Conservation (phyloP, 2,888 invertebrate species). For the Drosophila yooni region DNA sequence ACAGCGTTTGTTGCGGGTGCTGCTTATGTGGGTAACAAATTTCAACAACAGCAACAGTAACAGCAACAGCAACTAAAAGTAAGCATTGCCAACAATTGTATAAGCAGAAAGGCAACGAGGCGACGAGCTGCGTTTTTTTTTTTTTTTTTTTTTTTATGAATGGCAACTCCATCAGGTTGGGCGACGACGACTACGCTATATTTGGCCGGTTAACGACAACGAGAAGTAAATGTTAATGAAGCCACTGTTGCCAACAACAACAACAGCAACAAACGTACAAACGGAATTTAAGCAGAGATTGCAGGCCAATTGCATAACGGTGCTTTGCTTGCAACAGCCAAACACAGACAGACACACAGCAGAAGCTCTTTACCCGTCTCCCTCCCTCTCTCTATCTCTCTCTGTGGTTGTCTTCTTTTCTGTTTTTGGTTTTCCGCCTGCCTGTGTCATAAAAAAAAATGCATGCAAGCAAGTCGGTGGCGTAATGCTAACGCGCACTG, state of each 20-base stretch:
- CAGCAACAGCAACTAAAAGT: slow-evolving; percentile 8
- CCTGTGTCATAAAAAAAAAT: slow-evolving; percentile 6
- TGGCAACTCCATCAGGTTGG: slow-evolving; percentile 53
- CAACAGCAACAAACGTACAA: slow-evolving; percentile 41
- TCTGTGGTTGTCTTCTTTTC: slow-evolving; percentile 38
- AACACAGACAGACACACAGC: slow-evolving; percentile 16
- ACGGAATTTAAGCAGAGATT: slow-evolving; percentile 62
- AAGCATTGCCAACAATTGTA: slow-evolving; percentile 48
- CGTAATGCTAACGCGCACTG: slow-evolving; percentile 28
- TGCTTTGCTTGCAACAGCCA: slow-evolving; percentile 55
- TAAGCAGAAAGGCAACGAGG: slow-evolving; percentile 42
- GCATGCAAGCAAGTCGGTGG: slow-evolving; percentile 19
- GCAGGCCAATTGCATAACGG: slow-evolving; percentile 77
- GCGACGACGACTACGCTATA: slow-evolving; percentile 45
- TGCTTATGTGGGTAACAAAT: slow-evolving; percentile 34
- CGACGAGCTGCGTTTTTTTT: slow-evolving; percentile 9
- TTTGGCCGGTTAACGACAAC: slow-evolving; percentile 30
- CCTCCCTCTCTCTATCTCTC: neutral
- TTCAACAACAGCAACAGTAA: slow-evolving; percentile 19
- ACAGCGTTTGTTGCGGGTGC: slow-evolving; percentile 55
- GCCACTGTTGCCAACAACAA: slow-evolving; percentile 72
- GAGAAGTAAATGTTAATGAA: slow-evolving; percentile 45
- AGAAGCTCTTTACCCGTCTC: slow-evolving; percentile 25
- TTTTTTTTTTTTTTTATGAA: slow-evolving; percentile 57
- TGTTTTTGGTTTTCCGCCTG: slow-evolving; percentile 55